phyloP scores from a whole-genome alignment of 2,888 invertebrate genomes.

The Elegia similella region DNA sequence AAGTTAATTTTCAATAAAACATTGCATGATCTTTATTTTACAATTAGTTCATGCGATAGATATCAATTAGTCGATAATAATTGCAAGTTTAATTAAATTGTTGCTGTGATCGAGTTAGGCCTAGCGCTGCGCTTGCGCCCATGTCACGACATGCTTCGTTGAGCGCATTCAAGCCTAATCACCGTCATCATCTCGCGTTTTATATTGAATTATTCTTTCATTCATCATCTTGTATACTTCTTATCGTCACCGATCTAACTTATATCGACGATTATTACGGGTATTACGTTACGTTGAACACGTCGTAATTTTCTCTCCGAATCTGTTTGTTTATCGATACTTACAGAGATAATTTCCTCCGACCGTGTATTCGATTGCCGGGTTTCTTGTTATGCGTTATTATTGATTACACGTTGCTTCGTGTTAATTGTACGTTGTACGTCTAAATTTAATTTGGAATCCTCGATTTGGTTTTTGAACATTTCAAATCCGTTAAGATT shows the following conservation, averaged over 20 bases:
- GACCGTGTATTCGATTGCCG: conserved; percentile 53
- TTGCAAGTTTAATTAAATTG: conserved; percentile 64
- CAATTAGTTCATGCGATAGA: conserved; percentile 16
- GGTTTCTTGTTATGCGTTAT: conserved; percentile 58
- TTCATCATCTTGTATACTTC: conserved; percentile 64
- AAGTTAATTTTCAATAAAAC: conserved; percentile 16
- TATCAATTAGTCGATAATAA: conserved; percentile 28
- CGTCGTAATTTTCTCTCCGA: conserved; percentile 60
- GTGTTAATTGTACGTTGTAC: conserved; percentile 68
- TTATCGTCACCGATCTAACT: conserved; percentile 71
- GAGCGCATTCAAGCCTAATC: conserved; percentile 58
- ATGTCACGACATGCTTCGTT: conserved; percentile 54
- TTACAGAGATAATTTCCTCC: conserved; percentile 55
- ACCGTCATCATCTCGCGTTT: conserved; percentile 62
- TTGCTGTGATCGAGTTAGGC: conserved; percentile 66
- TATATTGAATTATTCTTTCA: conserved; percentile 73
- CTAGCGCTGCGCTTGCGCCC: conserved; percentile 63
- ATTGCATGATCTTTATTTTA: background rate
- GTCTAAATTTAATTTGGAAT: conserved; percentile 62
- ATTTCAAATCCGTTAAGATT: conserved; percentile 5
- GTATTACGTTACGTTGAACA: conserved; percentile 71
- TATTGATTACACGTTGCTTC: conserved; percentile 70
- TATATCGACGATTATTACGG: conserved; percentile 73
- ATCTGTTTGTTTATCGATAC: conserved; percentile 70
- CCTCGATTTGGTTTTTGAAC: conserved; percentile 25